Conservation (phyloP, 2,113 vertebrate genomes). For the Lucifuga dentata region DNA sequence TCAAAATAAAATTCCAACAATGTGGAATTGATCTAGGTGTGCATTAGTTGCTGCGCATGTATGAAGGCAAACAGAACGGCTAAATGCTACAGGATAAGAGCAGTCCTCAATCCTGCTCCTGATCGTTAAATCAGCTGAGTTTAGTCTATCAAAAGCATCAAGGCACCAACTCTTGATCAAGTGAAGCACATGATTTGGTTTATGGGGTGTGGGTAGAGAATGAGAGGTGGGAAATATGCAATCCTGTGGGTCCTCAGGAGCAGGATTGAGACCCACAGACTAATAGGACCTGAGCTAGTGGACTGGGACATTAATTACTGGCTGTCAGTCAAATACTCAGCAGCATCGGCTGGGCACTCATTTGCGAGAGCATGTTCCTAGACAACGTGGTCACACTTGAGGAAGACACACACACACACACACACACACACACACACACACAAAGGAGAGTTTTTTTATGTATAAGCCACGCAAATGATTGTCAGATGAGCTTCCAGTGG, state of each 20-base stretch:
- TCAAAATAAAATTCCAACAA: background rate
- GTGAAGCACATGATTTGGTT: too few relatives aligned
- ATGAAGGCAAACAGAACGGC: background rate
- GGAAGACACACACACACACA: constrained; percentile 10
- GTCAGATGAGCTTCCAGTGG: constrained; percentile 53
- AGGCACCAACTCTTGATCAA: too few relatives aligned
- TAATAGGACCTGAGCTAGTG: constrained; percentile 13
- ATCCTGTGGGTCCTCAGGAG: too few relatives aligned
- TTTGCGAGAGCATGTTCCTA: constrained; percentile 28
- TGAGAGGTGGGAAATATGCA: too few relatives aligned
- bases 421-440: constrained; percentile 30
- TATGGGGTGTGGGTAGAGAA: too few relatives aligned
- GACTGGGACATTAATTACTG: constrained; percentile 47
- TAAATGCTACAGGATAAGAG: too few relatives aligned
- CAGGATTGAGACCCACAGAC: too few relatives aligned
- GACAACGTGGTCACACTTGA: constrained; percentile 1
- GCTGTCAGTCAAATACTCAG: constrained; percentile 41
- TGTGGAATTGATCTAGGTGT: too few relatives aligned
- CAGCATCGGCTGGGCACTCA: constrained; percentile 14
- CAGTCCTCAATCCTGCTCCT: too few relatives aligned
- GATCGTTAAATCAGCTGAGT: too few relatives aligned
- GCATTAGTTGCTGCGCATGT: background rate
- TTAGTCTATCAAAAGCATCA: too few relatives aligned
- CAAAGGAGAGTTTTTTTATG: constrained; percentile 19
- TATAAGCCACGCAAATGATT: constrained; percentile 54